phyloP scores from a whole-genome alignment of 2,797 vertebrate genomes.

The Notolabrus celidotus region DNA sequence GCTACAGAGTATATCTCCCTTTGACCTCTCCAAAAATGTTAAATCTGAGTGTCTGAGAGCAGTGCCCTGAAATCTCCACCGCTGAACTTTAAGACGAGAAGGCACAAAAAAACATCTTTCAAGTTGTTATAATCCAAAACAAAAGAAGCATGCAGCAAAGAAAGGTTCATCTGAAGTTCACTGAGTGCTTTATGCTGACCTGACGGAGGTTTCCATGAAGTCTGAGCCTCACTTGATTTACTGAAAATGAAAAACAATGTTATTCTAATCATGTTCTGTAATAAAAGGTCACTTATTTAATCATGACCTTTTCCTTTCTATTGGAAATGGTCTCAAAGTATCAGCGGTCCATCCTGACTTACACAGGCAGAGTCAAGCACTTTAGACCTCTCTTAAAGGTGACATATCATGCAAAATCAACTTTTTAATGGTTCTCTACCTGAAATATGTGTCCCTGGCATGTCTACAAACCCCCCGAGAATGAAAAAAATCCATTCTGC shows the following conservation, averaged over 20 bases:
- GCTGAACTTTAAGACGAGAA: not conserved
- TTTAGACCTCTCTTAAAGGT: too few species aligned
- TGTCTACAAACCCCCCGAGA: too few species aligned
- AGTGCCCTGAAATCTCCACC: not conserved
- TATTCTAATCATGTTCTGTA: not conserved
- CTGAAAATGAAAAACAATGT: not conserved
- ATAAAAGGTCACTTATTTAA: too few species aligned
- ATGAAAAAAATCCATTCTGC: too few species aligned
- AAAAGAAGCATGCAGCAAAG: not conserved
- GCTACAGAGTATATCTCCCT: not conserved
- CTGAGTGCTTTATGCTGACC: not conserved
- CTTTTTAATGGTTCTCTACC: too few species aligned
- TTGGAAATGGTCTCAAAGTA: too few species aligned
- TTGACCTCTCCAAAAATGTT: not conserved
- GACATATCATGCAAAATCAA: too few species aligned
- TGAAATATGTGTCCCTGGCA: too few species aligned
- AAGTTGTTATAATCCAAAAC: conserved; percentile 19
- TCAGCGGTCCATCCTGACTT: too few species aligned
- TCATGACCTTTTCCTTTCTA: too few species aligned
- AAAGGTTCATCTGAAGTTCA: conserved; percentile 10
- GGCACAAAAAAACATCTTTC: not conserved
- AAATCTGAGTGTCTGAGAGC: not conserved
- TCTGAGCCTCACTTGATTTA: not conserved
- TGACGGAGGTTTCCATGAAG: not conserved
- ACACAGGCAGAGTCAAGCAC: too few species aligned